Percentiles rank a stretch among this genome's conserved stretches.
phyloP scores from a whole-genome alignment of 2,797 vertebrate genomes.

The Simalia tracyae region DNA sequence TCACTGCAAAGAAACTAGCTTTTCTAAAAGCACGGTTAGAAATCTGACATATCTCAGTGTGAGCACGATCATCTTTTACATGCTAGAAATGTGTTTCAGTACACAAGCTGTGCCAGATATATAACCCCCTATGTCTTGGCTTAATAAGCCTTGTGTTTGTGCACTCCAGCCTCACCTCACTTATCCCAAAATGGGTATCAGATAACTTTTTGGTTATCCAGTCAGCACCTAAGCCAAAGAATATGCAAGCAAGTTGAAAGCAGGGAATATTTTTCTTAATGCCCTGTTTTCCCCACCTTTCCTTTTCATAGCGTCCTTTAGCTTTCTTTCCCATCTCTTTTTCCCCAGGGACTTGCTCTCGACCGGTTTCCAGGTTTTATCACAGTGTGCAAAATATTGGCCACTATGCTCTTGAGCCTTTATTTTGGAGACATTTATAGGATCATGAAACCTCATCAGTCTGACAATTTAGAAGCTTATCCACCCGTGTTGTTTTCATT shows the following conservation, averaged over 20 bases:
- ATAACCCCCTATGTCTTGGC: background rate
- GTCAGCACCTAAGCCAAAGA: background rate
- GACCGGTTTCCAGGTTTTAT: background rate
- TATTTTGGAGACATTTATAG: background rate
- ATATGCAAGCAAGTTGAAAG: background rate
- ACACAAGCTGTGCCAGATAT: background rate
- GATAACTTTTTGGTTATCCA: background rate
- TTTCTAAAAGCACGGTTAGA: background rate
- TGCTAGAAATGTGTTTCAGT: background rate
- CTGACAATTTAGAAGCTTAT: background rate
- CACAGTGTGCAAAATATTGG: background rate
- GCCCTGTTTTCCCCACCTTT: background rate
- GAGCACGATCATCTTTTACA: background rate
- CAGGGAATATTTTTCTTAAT: background rate
- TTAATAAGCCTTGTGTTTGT: background rate
- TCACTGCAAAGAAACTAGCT: background rate
- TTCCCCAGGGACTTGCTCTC: background rate
- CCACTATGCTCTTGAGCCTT: background rate
- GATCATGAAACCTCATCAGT: background rate
- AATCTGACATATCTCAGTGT: background rate
- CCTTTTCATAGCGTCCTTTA: background rate
- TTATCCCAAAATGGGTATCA: background rate
- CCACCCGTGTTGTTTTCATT: background rate
- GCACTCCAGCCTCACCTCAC: background rate
- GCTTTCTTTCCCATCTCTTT: background rate